These are phyloP conservation scores for Priocnemis perturbator DNA, from an alignment of 2,888 invertebrate species.

Conservation along the genomic window DNA sequence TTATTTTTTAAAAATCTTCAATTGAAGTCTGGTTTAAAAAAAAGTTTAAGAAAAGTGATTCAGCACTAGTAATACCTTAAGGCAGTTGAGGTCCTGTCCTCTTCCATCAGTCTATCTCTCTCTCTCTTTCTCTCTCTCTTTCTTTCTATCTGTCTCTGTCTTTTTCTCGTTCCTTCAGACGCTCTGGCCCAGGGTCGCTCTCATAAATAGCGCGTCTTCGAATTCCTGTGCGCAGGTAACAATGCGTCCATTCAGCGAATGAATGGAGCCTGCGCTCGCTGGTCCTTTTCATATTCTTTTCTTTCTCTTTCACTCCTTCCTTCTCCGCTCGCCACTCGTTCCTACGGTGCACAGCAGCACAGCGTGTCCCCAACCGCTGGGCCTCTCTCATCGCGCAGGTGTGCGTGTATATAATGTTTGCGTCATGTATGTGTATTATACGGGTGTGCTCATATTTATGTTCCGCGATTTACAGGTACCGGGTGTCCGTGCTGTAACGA, in stretches of 20 bases:
- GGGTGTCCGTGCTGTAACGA: too few relatives aligned
- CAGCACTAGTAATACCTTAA: too few relatives aligned
- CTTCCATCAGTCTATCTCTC: conserved; percentile 1
- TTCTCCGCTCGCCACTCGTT: conserved; percentile 5
- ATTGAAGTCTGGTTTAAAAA: too few relatives aligned
- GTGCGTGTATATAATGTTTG: background rate
- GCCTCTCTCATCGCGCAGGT: too few relatives aligned
- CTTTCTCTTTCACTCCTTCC: conserved; percentile 1
- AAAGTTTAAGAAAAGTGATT: too few relatives aligned
- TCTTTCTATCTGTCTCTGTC: background rate
- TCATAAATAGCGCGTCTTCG: conserved; percentile 53
- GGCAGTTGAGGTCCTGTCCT: background rate
- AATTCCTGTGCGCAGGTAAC: conserved; percentile 52
- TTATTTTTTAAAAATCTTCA: too few relatives aligned
- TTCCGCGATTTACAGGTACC: too few relatives aligned
- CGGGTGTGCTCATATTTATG: too few relatives aligned
- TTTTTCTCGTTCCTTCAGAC: too few relatives aligned
- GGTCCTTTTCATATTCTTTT: conserved; percentile 23
- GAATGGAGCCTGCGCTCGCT: conserved; percentile 46
- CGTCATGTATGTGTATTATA: too few relatives aligned
- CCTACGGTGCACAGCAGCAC: background rate
- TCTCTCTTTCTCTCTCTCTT: background rate
- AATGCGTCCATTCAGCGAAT: conserved; percentile 61
- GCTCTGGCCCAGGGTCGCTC: conserved; percentile 1
- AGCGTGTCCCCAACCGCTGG: too few relatives aligned